Percentiles rank a stretch among this genome's conserved stretches.
Evolutionary conservation across 2,888 invertebrate species (phyloP).

Genomic region (Eilema caniola): DNA sequence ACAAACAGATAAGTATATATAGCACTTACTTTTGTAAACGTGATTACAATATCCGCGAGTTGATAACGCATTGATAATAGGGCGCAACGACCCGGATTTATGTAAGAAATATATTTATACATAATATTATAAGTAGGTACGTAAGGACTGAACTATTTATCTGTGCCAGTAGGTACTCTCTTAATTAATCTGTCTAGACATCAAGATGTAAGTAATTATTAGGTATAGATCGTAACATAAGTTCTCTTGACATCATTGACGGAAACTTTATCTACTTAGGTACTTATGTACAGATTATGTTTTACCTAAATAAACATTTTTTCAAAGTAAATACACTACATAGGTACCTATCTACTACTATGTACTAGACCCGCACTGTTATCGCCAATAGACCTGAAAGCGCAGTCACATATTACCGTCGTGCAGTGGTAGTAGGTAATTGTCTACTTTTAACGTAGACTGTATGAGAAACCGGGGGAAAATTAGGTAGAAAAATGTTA

Average conservation of each 20-base stretch:
- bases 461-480: too few relatives aligned
- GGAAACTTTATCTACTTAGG: neutral
- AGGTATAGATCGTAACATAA: neutral
- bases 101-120: constrained; percentile 33
- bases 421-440: too few relatives aligned
- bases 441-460: too few relatives aligned
- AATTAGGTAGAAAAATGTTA: too few relatives aligned
- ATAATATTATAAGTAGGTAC: constrained; percentile 1
- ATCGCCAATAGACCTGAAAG: too few relatives aligned
- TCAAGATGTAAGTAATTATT: neutral
- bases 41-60: constrained; percentile 45
- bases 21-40: constrained; percentile 25
- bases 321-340: too few relatives aligned
- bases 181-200: constrained; percentile 18
- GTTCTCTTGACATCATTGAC: neutral
- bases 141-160: neutral
- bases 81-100: constrained; percentile 59
- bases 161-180: neutral
- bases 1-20: constrained; percentile 14
- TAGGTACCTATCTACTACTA: too few relatives aligned
- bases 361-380: too few relatives aligned
- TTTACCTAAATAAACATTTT: too few relatives aligned
- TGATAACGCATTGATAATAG: constrained; percentile 52
- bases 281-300: too few relatives aligned
- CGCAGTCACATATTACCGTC: too few relatives aligned